phyloP scores from a whole-genome alignment of 2,113 vertebrate species.

The Coryphaenoides rupestris region DNA sequence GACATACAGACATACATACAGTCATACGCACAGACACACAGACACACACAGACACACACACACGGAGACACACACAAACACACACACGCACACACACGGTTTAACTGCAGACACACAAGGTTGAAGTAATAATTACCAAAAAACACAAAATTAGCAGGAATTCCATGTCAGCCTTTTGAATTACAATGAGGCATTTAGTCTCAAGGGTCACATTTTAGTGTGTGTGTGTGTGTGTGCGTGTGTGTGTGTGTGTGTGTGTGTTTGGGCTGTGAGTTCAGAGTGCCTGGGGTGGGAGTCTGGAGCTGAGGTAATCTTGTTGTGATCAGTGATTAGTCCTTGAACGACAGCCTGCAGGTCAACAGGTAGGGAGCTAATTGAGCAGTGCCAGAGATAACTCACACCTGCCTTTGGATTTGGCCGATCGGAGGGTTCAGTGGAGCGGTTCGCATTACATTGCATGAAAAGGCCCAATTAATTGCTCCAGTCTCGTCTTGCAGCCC shows the following conservation, averaged over 20 bases:
- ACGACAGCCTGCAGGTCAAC: conserved; percentile 61
- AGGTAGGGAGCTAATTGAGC: conserved; percentile 48
- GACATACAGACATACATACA: too few relatives aligned
- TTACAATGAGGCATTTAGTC: conserved; percentile 26
- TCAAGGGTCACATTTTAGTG: conserved; percentile 4
- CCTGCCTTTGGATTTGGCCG: conserved; percentile 32
- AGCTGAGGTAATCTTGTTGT: conserved; percentile 62
- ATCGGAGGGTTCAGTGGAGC: conserved; percentile 1
- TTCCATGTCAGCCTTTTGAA: too few relatives aligned
- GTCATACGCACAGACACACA: too few relatives aligned
- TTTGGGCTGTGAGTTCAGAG: conserved; percentile 1
- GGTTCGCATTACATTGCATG: conserved; percentile 14
- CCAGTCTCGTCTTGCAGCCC: too few relatives aligned
- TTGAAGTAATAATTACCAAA: conserved; percentile 18
- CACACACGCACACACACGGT: not conserved
- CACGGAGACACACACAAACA: too few relatives aligned
- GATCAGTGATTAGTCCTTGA: conserved; percentile 64
- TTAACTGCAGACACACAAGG: conserved; percentile 20
- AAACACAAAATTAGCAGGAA: too few relatives aligned
- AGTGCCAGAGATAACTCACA: conserved; percentile 37
- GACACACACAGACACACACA: too few relatives aligned
- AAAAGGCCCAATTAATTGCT: conserved; percentile 2
- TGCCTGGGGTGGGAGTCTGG: conserved; percentile 48
- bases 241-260: too few relatives aligned
- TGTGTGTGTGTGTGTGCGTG: conserved; percentile 19